Evolutionary conservation across 1,140 invertebrate species (phyloP).

Genomic region (Eubasilissa regina): DNA sequence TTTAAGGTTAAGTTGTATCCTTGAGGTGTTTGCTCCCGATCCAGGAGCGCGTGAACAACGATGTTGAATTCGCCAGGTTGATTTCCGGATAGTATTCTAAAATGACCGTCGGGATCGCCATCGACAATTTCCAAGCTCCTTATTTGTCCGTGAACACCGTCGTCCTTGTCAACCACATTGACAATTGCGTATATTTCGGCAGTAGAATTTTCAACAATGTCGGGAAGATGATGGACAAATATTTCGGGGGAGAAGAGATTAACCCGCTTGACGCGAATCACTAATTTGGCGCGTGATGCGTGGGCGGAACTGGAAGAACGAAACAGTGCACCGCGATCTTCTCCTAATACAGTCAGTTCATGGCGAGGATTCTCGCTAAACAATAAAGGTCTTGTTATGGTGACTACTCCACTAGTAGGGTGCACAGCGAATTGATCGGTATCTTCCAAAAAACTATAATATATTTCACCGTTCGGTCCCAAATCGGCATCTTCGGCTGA

Average conservation of each 20-base stretch:
- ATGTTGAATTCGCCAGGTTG: constrained; percentile 82
- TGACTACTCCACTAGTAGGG: constrained; percentile 91
- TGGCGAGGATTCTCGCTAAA: constrained; percentile 80
- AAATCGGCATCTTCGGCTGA: constrained; percentile 95
- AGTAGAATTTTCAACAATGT: constrained; percentile 88
- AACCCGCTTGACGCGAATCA: constrained; percentile 86
- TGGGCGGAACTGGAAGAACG: constrained; percentile 74
- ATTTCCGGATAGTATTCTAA: constrained; percentile 78
- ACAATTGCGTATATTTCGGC: constrained; percentile 93
- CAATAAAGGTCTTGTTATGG: constrained; percentile 84
- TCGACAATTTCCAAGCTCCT: constrained; percentile 88
- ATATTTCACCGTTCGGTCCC: constrained; percentile 95
- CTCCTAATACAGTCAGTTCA: constrained; percentile 85
- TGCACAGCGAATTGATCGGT: constrained; percentile 92
- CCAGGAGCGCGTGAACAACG: constrained; percentile 83
- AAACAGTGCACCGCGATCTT: constrained; percentile 84
- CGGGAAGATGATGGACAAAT: constrained; percentile 82
- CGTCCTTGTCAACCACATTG: constrained; percentile 86
- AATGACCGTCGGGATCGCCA: constrained; percentile 90
- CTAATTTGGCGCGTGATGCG: constrained; percentile 81
- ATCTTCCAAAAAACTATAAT: constrained; percentile 91
- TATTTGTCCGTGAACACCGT: constrained; percentile 88
- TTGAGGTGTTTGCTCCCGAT: constrained; percentile 81
- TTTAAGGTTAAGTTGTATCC: constrained; percentile 91
- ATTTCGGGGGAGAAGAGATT: constrained; percentile 92